phyloP scores from a whole-genome alignment of 2,797 vertebrate genomes.

The Distichodus sexfasciatus region DNA sequence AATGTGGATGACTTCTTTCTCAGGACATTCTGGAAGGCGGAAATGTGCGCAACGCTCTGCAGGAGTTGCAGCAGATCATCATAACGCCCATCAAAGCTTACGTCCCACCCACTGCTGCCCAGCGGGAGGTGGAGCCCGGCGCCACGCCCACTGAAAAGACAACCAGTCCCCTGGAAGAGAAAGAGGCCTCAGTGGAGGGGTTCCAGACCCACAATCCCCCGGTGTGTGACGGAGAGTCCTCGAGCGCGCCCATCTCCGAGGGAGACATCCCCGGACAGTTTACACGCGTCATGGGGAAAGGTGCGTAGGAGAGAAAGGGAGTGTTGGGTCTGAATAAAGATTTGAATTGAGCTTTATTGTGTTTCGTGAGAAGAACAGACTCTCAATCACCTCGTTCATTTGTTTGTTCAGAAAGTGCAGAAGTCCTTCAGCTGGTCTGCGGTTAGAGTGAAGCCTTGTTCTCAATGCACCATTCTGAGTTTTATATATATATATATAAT shows the following conservation, averaged over 20 bases:
- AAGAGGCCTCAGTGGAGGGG: slow-evolving; percentile 73
- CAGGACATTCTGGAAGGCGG: slow-evolving; percentile 95
- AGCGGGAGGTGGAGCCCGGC: slow-evolving; percentile 57
- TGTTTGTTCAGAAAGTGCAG: too few relatives aligned
- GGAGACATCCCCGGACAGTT: slow-evolving; percentile 95
- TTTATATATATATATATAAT: too few relatives aligned
- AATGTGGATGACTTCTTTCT: too few relatives aligned
- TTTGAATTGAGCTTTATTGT: too few relatives aligned
- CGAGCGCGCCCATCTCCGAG: slow-evolving; percentile 83
- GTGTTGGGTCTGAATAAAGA: too few relatives aligned
- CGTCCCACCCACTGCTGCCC: slow-evolving; percentile 67
- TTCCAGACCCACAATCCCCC: slow-evolving; percentile 81
- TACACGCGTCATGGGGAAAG: slow-evolving; percentile 96
- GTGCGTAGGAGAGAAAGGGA: slow-evolving; percentile 59
- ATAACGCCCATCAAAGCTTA: slow-evolving; percentile 91
- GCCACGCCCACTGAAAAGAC: slow-evolving; percentile 64
- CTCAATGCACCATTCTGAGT: too few relatives aligned
- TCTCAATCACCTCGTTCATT: too few relatives aligned
- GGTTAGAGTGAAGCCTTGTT: too few relatives aligned
- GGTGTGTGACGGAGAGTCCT: slow-evolving; percentile 83
- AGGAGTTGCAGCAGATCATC: slow-evolving; percentile 92
- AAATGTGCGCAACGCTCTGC: slow-evolving; percentile 89
- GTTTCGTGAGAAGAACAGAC: too few relatives aligned
- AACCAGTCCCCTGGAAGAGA: slow-evolving; percentile 72
- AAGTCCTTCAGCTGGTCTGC: too few relatives aligned